Evolutionary conservation across 2,797 vertebrate genomes (phyloP), one percentile per base, ranked within the genome.

Genomic region (Scolopax rusticola): DNA sequence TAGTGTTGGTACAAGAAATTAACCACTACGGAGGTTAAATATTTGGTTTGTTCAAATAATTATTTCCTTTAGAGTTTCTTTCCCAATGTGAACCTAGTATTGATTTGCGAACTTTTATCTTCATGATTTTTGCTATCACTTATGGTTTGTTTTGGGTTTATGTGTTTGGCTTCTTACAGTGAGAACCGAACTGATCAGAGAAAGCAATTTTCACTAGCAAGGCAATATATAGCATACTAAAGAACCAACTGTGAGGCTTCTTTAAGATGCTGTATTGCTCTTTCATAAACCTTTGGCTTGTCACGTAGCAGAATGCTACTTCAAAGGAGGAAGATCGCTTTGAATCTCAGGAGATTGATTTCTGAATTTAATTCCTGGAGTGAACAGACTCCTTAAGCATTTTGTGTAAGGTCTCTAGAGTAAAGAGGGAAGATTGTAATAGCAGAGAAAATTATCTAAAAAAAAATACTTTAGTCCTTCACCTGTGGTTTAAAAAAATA

Each of bases 321-420:
- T 97, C 91, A 94, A 89, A 97, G 76, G 41, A 75, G 43, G 57
- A 57, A 38, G 30, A 59, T 43, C n/a, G 33, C 54, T 89, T 96
- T 94, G 93, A 89, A 86, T 84, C 91, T 78, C 93, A 85, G 85
- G 77, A 90, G 90, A 21, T 0, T 63, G 75, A 48, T 24, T 68
- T 80, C 48, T 83, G 89, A 90, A 81, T 87, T 89, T 89, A 87
- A 92, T 84, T 92, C 68, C 50, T 54, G 27, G 8, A 43, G 24
- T 38, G 89, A 95, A 65, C 28, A 89, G 41, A 12, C 68, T 54
- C 53, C 80, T 94, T 86, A 82, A 79, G 45, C 41, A 18, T 80
- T 90, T 75, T 53, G 70, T 76, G 40, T 70, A 88, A 93, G 40
- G 40, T 47, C 23, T 74, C 43, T 48, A 40, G 59, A 73, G 38